Evolutionary conservation across 1,140 invertebrate genomes (phyloP).

Genomic region (Danaus plexippus): DNA sequence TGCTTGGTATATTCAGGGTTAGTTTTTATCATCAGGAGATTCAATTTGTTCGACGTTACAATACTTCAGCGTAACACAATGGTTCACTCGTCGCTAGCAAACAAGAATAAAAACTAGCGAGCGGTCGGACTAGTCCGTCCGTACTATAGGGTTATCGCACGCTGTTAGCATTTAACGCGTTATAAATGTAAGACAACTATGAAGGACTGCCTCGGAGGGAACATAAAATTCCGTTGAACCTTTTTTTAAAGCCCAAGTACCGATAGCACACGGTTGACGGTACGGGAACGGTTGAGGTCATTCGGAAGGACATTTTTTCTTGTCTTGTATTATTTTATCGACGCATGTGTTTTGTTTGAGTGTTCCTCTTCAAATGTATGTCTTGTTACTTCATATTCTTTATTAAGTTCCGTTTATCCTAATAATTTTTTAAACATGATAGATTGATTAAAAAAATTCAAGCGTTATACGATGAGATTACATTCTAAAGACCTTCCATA

Average conservation of each 20-base stretch:
- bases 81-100: background rate
- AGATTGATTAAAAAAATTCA: too few species aligned
- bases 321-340: constrained; percentile 13
- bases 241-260: constrained; percentile 60
- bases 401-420: too few species aligned
- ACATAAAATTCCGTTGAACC: constrained; percentile 64
- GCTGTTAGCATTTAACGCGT: constrained; percentile 64
- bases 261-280: constrained; percentile 53
- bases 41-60: too few species aligned
- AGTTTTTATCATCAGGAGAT: too few species aligned
- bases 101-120: constrained; percentile 37
- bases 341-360: too few species aligned
- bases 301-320: constrained; percentile 57
- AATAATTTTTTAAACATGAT: too few species aligned
- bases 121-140: constrained; percentile 49
- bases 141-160: constrained; percentile 63
- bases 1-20: too few species aligned
- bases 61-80: too few species aligned
- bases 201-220: constrained; percentile 54
- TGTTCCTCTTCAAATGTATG: too few species aligned
- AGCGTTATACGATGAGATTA: too few species aligned
- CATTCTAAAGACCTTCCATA: constrained; percentile 35
- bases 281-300: constrained; percentile 55
- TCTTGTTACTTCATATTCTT: too few species aligned
- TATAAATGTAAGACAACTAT: constrained; percentile 58